Evolutionary conservation across 2,888 invertebrate genomes (phyloP), one percentile per base, ranked within the genome.

Genomic region (Pristionchus fissidentatus): DNA sequence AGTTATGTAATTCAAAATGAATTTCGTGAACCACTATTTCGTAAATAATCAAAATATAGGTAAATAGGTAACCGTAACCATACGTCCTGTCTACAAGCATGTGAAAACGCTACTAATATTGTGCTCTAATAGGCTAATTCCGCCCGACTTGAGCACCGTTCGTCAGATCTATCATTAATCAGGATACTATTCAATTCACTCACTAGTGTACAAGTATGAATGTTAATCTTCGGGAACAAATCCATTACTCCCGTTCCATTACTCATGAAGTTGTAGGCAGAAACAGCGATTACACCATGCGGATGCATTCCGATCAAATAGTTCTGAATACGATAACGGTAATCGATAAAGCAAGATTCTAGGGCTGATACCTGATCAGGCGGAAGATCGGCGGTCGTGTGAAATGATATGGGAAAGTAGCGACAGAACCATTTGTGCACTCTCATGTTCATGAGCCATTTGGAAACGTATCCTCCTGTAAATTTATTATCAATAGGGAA

Each of bases 281-380:
- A 57, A 22, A 57, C 38, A 1, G 38, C 52, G 22, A 55, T 22
- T 4, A 79, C 32, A 38, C 79, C 79, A 26, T 79, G 79, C 5
- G 79, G 79, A 79, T 79, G 79, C 55, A 79, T 55, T 41, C 26
- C 79, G n/a, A 79, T 79, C 41, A 79, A 29, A 49, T 79, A 75
- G 19, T 75, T 75, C 75, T 75, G 32, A 19, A n/a, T 26, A n/a
- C 38, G 38, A 38, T n/a, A 19, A 66, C 32, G 5, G 66, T 38
- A 38, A n/a, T n/a, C n/a, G n/a, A n/a, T n/a, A n/a, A n/a, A n/a
- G n/a, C n/a, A n/a, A n/a, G n/a, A n/a, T n/a, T n/a, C n/a, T n/a
- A n/a, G n/a, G n/a, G n/a, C n/a, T n/a, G n/a, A n/a, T 43, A 49
- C 75, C 49, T 75, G 13, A 49, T 75, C 49, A 32, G 38, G n/a